Base-by-base conservation (phyloP, 2,113 vertebrate genomes). In the Arizona elegans region DNA sequence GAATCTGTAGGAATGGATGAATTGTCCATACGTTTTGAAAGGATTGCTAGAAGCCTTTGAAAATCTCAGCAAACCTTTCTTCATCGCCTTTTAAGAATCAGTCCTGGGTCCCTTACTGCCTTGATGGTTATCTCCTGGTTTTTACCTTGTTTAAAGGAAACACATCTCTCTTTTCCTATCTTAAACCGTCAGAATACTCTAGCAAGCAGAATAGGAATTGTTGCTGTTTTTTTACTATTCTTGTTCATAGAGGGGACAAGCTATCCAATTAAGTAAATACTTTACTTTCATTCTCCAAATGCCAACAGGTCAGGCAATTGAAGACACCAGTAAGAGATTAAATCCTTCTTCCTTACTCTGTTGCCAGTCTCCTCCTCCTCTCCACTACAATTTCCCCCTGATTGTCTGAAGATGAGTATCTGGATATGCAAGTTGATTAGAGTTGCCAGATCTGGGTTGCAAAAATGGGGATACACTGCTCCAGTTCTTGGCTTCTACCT, bases 1-100 rank as follows among this genome's bases (percentile, higher is more conserved):
- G 75, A 9, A 86, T 56, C 33, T 43, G 1, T 43, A 89, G 55
- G 55, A 89, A 89, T 6, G 2, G 24, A 53, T 50, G 10, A n/a
- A 54, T 33, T n/a, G 7, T 33, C 29, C 33, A 38, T 33, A 58
- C 11, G 8, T 33, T 11, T 21, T 89, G 53, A 52, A 95, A 88
- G 94, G 95, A 94, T 96, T 96, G 97, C 96, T 96, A 96, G 95
- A 95, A 96, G 56, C 87, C 93, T 96, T 96, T 93, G 96, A 96
- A 96, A 96, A 96, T 96, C 52, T 53, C n/a, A 43, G 94, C 89
- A 88, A 81, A 85, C 93, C 90, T 95, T 95, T 94, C 95, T 95
- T 96, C 95, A 58, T 96, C 94, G 91, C 94, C 94, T 96, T 95
- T 90, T 94, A 87, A 62, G 29, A 56, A 86, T 96, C 95, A 93